Percentiles rank a stretch among this genome's conserved stretches.
Conservation (phyloP, 2,113 vertebrate genomes). For the Myrmophylax atrothorax region DNA sequence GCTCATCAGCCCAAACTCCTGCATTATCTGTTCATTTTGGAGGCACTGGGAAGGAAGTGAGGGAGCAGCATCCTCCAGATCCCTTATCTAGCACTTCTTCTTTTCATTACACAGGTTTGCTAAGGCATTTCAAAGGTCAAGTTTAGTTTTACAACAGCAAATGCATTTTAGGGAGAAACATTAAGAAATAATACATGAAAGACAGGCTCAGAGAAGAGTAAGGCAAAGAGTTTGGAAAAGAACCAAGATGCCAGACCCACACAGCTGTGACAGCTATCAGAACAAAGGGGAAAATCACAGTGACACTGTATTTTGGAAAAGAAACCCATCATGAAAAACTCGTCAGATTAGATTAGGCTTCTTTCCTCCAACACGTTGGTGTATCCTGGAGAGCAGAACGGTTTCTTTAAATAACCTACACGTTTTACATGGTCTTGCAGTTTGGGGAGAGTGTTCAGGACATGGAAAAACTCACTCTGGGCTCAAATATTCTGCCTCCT, state of each 20-base stretch:
- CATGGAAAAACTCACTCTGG: not conserved
- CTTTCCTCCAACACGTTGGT: not conserved
- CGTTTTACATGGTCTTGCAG: not conserved
- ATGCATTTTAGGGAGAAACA: not conserved
- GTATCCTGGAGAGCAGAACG: not conserved
- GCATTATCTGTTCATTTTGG: not conserved
- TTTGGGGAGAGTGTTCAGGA: not conserved
- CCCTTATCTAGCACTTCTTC: not conserved
- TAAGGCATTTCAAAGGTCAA: not conserved
- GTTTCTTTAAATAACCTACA: not conserved
- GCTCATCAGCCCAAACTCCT: not conserved
- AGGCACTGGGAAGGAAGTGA: not conserved
- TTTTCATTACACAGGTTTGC: not conserved
- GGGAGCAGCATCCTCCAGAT: not conserved
- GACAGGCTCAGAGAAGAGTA: not conserved
- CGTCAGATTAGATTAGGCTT: not conserved
- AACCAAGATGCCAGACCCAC: accelerated
- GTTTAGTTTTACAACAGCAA: not conserved
- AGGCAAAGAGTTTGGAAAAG: not conserved
- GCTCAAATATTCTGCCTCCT: not conserved
- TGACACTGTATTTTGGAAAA: not conserved
- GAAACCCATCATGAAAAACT: not conserved
- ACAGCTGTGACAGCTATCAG: accelerated
- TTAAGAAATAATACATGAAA: not conserved
- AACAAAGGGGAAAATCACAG: not conserved